These are phyloP conservation scores for Formica selysi DNA, from an alignment of 1,140 invertebrate species.

Conservation along the genomic window DNA sequence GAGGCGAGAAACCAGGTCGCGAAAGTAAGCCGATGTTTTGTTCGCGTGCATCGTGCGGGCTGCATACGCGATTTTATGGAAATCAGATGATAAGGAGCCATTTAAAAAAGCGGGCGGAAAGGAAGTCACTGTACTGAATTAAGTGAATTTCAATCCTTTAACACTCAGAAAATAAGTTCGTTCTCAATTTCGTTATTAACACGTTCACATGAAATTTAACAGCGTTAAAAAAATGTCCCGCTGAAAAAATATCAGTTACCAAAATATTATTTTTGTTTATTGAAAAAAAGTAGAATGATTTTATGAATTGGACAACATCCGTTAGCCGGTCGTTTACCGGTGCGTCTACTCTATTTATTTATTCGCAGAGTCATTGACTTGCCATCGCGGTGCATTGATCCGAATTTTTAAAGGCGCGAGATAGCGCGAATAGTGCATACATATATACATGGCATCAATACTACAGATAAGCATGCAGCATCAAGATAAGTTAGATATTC, in stretches of 20 bases:
- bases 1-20: constrained; percentile 37
- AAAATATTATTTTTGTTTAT: not conserved
- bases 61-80: constrained; percentile 26
- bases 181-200: not conserved
- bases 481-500: constrained; percentile 10
- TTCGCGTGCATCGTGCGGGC: constrained; percentile 36
- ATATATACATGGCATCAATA: constrained; percentile 12
- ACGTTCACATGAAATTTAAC: not conserved
- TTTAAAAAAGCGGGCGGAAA: not conserved
- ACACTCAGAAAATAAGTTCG: no score
- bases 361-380: constrained; percentile 37
- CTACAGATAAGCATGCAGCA: constrained; percentile 4
- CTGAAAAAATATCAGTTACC: not conserved
- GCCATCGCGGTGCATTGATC: constrained; percentile 36
- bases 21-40: constrained; percentile 64
- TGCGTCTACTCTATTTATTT: constrained; percentile 4
- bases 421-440: not conserved
- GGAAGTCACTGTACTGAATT: constrained; percentile 14
- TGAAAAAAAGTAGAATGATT: not conserved
- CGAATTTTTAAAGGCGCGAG: constrained; percentile 47
- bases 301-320: not conserved
- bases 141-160: not conserved
- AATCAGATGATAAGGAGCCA: not conserved
- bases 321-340: not conserved
- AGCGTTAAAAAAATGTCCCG: not conserved